A percentile compares a stretch with the other conserved stretches of the same genome.
Evolutionary conservation across 2,113 vertebrate genomes (phyloP).

Genomic region (Coptodon rendalli): DNA sequence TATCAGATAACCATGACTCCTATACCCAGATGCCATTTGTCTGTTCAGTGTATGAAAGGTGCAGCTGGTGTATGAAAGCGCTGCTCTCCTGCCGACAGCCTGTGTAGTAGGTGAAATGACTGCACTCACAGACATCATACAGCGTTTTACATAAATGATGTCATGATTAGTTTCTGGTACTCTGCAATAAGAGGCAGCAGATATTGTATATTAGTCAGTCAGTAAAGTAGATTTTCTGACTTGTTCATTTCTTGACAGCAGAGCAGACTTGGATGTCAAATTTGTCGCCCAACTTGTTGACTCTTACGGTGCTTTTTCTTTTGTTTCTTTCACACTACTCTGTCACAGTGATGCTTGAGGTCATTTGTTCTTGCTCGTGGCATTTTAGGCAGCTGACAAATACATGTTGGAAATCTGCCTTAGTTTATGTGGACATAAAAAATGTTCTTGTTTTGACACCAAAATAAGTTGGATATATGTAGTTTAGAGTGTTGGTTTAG

Average conservation of each 20-base stretch:
- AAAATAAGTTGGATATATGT: not conserved
- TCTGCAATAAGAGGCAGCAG: not conserved
- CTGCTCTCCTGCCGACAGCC: not conserved
- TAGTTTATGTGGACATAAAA: fast-evolving
- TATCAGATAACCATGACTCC: not conserved
- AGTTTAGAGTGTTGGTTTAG: not conserved
- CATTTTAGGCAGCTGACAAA: not conserved
- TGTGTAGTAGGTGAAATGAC: not conserved
- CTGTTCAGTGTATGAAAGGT: not conserved
- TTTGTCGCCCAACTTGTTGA: not conserved
- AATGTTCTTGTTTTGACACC: not conserved
- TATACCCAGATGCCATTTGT: not conserved
- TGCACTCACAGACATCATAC: not conserved
- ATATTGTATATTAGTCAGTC: fast-evolving
- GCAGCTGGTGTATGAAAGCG: constrained; percentile 17
- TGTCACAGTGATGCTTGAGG: fast-evolving
- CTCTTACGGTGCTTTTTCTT: not conserved
- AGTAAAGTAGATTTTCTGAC: fast-evolving
- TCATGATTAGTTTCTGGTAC: not conserved
- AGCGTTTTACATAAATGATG: not conserved
- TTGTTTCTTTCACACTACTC: not conserved
- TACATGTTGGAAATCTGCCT: not conserved
- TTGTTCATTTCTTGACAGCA: fast-evolving
- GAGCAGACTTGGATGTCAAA: not conserved
- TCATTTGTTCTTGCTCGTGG: not conserved